Evolutionary conservation across 2,888 invertebrate species (phyloP).

Genomic region (Clanis bilineata): DNA sequence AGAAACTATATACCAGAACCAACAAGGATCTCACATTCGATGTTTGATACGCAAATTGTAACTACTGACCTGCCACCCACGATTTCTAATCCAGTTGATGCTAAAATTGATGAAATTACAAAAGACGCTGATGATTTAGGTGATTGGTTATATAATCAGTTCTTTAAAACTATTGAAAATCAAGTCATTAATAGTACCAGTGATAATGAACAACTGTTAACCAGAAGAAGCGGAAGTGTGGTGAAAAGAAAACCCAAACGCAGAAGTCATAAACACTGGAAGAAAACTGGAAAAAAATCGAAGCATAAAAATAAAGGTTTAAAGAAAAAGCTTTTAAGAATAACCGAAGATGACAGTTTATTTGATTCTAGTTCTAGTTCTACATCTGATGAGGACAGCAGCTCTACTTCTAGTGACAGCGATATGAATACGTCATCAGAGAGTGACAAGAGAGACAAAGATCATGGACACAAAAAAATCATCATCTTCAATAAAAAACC

Average conservation of each 20-base stretch:
- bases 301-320: slow-evolving; percentile 44
- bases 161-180: slow-evolving; percentile 72
- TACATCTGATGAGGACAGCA: slow-evolving; percentile 32
- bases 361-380: slow-evolving; percentile 51
- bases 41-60: slow-evolving; percentile 22
- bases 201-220: slow-evolving; percentile 38
- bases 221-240: slow-evolving; percentile 49
- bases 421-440: slow-evolving; percentile 29
- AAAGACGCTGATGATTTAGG: slow-evolving; percentile 66
- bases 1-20: slow-evolving; percentile 43
- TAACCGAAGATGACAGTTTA: slow-evolving; percentile 67
- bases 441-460: slow-evolving; percentile 32
- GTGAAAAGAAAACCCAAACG: slow-evolving; percentile 30
- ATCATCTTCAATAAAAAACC: slow-evolving; percentile 63
- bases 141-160: slow-evolving; percentile 75
- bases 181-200: slow-evolving; percentile 67
- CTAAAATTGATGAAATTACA: slow-evolving; percentile 50
- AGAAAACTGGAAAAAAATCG: slow-evolving; percentile 32
- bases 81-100: slow-evolving; percentile 34
- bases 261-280: slow-evolving; percentile 39
- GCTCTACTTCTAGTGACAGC: slow-evolving; percentile 35
- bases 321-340: slow-evolving; percentile 56
- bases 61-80: slow-evolving; percentile 34
- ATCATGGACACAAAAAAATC: slow-evolving; percentile 65
- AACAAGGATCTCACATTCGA: slow-evolving; percentile 31